A percentile compares a stretch with the other conserved stretches of the same genome.
phyloP scores from a whole-genome alignment of 1,140 invertebrate species.

The Dryas iulia region DNA sequence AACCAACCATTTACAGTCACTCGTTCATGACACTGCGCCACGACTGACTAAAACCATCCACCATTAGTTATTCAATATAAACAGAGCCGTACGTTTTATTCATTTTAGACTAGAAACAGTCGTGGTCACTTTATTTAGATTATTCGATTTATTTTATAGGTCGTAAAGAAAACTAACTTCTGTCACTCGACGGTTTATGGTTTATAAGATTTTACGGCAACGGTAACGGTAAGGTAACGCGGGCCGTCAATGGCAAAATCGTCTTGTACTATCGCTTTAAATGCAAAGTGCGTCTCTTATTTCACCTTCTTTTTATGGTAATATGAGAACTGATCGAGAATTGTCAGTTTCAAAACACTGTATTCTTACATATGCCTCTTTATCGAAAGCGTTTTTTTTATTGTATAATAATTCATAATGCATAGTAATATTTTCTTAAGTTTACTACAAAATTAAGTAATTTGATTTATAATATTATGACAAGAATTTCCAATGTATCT shows the following conservation, averaged over 20 bases:
- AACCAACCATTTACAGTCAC: too few species aligned
- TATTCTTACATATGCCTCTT: background rate
- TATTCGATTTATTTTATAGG: conserved; percentile 76
- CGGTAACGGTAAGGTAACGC: conserved; percentile 55
- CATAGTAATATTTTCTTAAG: background rate
- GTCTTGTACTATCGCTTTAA: conserved; percentile 48
- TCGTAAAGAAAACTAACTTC: conserved; percentile 72
- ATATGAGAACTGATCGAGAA: conserved; percentile 27
- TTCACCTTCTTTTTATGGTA: conserved; percentile 39
- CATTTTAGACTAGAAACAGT: background rate
- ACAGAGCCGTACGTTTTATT: background rate
- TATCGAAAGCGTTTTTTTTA: background rate
- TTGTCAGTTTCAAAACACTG: background rate
- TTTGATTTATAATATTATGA: background rate
- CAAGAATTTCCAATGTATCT: background rate
- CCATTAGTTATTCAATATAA: background rate
- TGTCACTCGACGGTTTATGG: conserved; percentile 69
- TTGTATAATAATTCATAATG: background rate
- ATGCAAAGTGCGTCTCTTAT: conserved; percentile 49
- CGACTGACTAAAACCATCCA: too few species aligned
- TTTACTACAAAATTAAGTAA: background rate
- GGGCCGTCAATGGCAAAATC: conserved; percentile 50
- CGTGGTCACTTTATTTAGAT: conserved; percentile 47
- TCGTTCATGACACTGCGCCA: too few species aligned
- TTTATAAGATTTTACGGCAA: conserved; percentile 71